Base-by-base conservation (phyloP, 2,113 vertebrate genomes). In the Hippocampus zosterae region DNA sequence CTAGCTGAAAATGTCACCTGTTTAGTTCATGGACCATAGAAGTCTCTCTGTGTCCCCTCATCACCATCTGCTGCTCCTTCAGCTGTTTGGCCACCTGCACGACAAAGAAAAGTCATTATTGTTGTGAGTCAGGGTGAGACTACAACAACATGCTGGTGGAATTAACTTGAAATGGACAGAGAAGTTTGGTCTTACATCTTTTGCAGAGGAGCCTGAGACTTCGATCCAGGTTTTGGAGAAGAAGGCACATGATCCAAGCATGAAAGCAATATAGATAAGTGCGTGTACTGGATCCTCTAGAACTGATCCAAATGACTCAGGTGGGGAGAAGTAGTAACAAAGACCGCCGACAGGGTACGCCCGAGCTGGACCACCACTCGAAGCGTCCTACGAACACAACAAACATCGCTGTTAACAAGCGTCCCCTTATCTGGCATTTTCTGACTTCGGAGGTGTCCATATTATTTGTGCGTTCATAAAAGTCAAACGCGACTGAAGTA, bases 161-260 rank as follows among this genome's bases (percentile, higher is more conserved):
- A 41, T 21, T 19, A 41, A 63, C 59, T 33, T 18, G 18, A 8
- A 8, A 57, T 44, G 42, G 10, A 12, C 2, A 13, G 10, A 64
- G 16, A 5, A n/a, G 27, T 5, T 12, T 52, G 15, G 56, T 93
- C 96, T 92, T 86, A 98, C 97, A 66, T 99, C 97, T 92, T 98
- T 99, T 21, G 97, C 97, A 67, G 97, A 99, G 12, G 97, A 99
- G 48, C 97, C 97, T 1, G 97, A 99, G 19, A 99, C 97, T 87
- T 99, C 97, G 57, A 99, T 99, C 97, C 97, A 99, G 0, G 97
- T 99, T 85, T 99, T 99, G 27, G 97, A 99, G 90, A 99, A 99
- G 87, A 99, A 99, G 25, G 97, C 97, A 65, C 97, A 98, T 0
- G 97, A 99, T 50, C 97, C 97, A 60, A 99, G 81, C 97, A 99